A percentile compares a stretch with the other conserved stretches of the same genome.
phyloP scores from a whole-genome alignment of 1,140 invertebrate genomes.

The Drosophila lowei region DNA sequence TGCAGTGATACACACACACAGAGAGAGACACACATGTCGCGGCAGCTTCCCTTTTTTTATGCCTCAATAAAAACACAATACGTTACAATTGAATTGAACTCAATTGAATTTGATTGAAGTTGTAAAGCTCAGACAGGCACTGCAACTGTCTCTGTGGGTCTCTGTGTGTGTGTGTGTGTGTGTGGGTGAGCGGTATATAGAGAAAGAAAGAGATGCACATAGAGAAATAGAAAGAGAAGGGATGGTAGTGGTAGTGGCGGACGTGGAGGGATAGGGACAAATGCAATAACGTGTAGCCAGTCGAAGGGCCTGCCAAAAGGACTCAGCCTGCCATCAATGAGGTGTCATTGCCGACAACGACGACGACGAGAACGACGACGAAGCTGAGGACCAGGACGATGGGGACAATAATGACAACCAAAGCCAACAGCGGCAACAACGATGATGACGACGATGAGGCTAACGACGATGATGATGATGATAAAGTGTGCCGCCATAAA shows the following conservation, averaged over 20 bases:
- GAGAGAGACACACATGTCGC: slow-evolving; percentile 12
- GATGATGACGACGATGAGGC: slow-evolving; percentile 20
- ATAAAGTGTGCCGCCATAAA: slow-evolving; percentile 63
- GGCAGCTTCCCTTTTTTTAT: slow-evolving; percentile 72
- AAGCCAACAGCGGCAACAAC: slow-evolving; percentile 44
- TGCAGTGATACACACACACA: background rate
- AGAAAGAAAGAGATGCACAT: background rate
- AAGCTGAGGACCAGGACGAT: slow-evolving; percentile 6
- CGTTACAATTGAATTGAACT: slow-evolving; percentile 82
- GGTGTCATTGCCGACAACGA: slow-evolving; percentile 54
- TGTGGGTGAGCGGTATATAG: background rate
- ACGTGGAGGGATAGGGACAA: slow-evolving; percentile 37
- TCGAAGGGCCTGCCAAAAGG: slow-evolving; percentile 5
- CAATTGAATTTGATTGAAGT: slow-evolving; percentile 82
- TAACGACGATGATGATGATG: slow-evolving; percentile 32
- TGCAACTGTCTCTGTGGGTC: slow-evolving; percentile 4
- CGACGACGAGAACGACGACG: slow-evolving; percentile 10
- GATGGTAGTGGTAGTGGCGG: background rate
- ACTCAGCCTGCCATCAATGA: slow-evolving; percentile 37
- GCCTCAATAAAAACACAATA: slow-evolving; percentile 82
- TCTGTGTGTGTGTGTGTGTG: too few relatives aligned
- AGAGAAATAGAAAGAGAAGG: background rate
- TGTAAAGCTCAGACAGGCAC: slow-evolving; percentile 74
- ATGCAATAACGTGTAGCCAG: slow-evolving; percentile 66
- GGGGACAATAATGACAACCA: slow-evolving; percentile 57